Conservation (phyloP, 2,888 invertebrate genomes). For the Drosophila flavopinicola region DNA sequence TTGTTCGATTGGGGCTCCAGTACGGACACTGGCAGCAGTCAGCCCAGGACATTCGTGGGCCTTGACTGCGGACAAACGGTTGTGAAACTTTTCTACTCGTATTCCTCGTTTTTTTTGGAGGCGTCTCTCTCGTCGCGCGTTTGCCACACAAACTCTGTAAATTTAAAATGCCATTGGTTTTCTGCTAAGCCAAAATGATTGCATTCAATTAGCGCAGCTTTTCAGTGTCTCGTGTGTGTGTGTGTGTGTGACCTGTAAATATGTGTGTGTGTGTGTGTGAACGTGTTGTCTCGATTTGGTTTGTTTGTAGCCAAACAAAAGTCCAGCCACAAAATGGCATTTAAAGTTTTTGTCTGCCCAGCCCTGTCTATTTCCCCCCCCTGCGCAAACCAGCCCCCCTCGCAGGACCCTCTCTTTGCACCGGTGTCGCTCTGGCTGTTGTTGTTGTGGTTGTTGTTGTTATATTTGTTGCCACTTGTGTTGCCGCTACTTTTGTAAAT, state of each 20-base stretch:
- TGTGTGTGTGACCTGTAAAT: conserved; percentile 12
- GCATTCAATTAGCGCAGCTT: conserved; percentile 44
- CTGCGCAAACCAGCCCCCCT: not conserved
- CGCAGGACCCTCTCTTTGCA: conserved; percentile 9
- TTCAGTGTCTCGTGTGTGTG: conserved; percentile 2
- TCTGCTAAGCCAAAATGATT: conserved; percentile 37
- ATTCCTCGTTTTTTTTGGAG: conserved; percentile 11
- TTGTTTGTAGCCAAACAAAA: conserved; percentile 45
- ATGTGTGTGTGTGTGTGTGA: conserved; percentile 6
- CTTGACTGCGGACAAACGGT: conserved; percentile 79
- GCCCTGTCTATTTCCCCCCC: conserved; percentile 37
- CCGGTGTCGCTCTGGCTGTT: conserved; percentile 36
- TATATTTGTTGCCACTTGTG: conserved; percentile 36
- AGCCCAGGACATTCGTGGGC: conserved; percentile 79
- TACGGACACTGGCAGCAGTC: conserved; percentile 48
- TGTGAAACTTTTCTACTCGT: conserved; percentile 68
- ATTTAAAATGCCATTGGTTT: conserved; percentile 32
- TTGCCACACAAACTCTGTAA: conserved; percentile 28
- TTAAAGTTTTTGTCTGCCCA: conserved; percentile 74
- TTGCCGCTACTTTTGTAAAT: conserved; percentile 70
- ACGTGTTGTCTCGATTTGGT: conserved; percentile 2
- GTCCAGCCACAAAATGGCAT: conserved; percentile 70
- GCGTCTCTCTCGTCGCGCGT: conserved; percentile 38
- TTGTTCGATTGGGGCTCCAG: conserved; percentile 44
- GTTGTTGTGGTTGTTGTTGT: conserved; percentile 32